Evolutionary conservation across 2,797 vertebrate genomes (phyloP), one percentile per base, ranked within the genome.

Genomic region (Betta splendens): DNA sequence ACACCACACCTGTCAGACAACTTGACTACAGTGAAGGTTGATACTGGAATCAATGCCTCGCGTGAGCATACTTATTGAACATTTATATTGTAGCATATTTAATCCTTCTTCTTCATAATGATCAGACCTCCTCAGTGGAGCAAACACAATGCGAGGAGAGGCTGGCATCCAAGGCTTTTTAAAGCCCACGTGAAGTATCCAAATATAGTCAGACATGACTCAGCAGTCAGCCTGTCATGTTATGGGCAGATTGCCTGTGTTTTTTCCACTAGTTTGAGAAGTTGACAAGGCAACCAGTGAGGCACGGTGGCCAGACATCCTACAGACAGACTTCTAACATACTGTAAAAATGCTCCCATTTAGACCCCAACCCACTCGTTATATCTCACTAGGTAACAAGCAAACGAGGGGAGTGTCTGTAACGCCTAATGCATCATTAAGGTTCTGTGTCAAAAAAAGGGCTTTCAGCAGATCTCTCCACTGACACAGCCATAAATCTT

Each of bases 171-270:
- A 9, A 3, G 42, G 39, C 31, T 54, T 90, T 91, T 89, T 89
- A 91, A 85, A 91, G 82, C 64, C 23, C 43, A 44, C 1, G 26
- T 62, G 37, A 37, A 60, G 31, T 9, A 63, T 64, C 89, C 90
- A 92, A 91, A 89, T 76, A 85, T 91, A 91, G 75, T 61, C 82
- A 89, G 82, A 87, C 83, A 21, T 92, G 88, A 92, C 72, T 89
- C 85, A 91, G 55, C 29, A 23, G 47, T 46, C 21, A 54, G 52
- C 47, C 17, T 67, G 56, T 52, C 60, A 53, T 79, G 79, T 76
- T 64, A 56, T 18, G 3, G 44, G 42, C 46, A 46, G 51, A 61
- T 72, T 46, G 20, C 38, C 39, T 60, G 52, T 85, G 20, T 68
- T 69, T 85, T 85, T 84, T 80, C 76, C 69, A 42, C 12, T 50